A percentile compares a stretch with the other conserved stretches of the same genome.
Evolutionary conservation across 2,888 invertebrate species (phyloP).

Genomic region (Melanargia galathea): DNA sequence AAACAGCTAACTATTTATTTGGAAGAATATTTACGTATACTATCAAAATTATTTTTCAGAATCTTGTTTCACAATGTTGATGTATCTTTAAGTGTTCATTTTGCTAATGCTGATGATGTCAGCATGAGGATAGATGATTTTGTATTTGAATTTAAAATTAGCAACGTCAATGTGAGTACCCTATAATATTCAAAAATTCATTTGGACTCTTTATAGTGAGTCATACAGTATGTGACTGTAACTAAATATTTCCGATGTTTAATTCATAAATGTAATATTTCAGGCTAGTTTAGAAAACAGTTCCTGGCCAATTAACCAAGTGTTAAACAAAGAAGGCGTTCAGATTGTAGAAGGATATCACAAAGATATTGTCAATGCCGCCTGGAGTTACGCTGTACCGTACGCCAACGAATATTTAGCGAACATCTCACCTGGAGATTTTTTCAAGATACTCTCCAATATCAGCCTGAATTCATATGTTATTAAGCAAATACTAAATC

Average conservation of each 20-base stretch:
- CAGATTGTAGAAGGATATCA: conserved; percentile 48
- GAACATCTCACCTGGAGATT: conserved; percentile 38
- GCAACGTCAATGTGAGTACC: conserved; percentile 41
- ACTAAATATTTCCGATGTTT: background rate
- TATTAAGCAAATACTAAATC: conserved; percentile 18
- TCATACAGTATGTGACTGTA: no score
- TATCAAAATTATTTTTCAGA: conserved; percentile 37
- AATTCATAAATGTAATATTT: conserved; percentile 11
- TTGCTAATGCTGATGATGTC: conserved; percentile 37
- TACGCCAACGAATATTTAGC: conserved; percentile 28
- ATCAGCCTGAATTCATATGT: conserved; percentile 29
- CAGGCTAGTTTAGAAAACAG: conserved; percentile 53
- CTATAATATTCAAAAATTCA: background rate
- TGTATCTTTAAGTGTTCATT: conserved; percentile 39
- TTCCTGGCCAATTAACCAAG: conserved; percentile 53
- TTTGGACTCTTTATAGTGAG: no score
- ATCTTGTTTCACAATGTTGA: conserved; percentile 39
- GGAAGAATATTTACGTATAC: no score
- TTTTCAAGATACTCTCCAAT: conserved; percentile 37
- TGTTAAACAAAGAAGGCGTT: conserved; percentile 51
- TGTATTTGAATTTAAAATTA: conserved; percentile 36
- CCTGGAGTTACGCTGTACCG: conserved; percentile 36
- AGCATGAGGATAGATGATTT: conserved; percentile 41
- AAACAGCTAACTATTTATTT: no score
- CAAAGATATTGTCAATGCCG: conserved; percentile 43